These are phyloP conservation scores for Leiothrix lutea DNA, from an alignment of 2,113 vertebrate genomes.

Conservation along the genomic window DNA sequence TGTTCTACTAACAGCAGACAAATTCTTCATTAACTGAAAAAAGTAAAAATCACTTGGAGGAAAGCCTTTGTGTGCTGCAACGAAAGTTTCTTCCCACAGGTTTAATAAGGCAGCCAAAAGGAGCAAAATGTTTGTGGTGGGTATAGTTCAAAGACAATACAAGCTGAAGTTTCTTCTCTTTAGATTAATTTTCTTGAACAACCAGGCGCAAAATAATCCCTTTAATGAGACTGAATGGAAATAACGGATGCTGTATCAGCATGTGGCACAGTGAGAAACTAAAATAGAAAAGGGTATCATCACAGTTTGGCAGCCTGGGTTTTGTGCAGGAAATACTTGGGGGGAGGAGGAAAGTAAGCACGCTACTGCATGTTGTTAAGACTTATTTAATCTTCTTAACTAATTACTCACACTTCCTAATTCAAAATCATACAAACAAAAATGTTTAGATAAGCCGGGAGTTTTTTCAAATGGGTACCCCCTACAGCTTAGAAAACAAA, in stretches of 20 bases:
- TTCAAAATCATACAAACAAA: constrained; percentile 81
- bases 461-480: constrained; percentile 73
- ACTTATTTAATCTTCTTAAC: constrained; percentile 75
- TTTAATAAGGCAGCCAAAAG: constrained; percentile 36
- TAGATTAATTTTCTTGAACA: constrained; percentile 48
- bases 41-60: neutral
- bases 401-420: constrained; percentile 79
- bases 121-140: constrained; percentile 23
- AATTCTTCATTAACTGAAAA: constrained; percentile 20
- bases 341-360: constrained; percentile 9
- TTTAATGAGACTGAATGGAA: constrained; percentile 29
- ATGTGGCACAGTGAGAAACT: constrained; percentile 52
- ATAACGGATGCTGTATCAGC: constrained; percentile 35
- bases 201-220: constrained; percentile 13
- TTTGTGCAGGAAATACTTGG: constrained; percentile 35
- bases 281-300: constrained; percentile 34
- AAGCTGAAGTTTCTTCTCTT: constrained; percentile 24
- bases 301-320: constrained; percentile 14
- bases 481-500: constrained; percentile 79
- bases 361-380: constrained; percentile 64
- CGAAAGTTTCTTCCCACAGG: constrained; percentile 5
- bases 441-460: constrained; percentile 69
- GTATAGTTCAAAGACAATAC: neutral
- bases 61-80: constrained; percentile 3
- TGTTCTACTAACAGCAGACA: neutral